phyloP scores from a whole-genome alignment of 2,113 vertebrate genomes.

The Cephalopholis sonnerati region DNA sequence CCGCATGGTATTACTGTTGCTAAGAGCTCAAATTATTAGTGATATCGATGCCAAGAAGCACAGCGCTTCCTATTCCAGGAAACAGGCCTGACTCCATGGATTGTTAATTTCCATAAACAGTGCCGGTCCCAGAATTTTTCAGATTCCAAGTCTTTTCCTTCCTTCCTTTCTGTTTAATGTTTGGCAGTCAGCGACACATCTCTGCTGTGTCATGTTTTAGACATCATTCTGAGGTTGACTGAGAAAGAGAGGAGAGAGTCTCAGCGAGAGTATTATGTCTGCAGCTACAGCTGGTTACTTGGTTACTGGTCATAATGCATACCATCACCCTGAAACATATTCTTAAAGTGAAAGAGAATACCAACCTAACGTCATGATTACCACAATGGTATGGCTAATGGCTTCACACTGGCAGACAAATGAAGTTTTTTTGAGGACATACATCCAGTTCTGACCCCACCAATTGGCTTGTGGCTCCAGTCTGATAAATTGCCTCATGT shows the following conservation, averaged over 20 bases:
- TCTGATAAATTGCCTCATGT: background rate
- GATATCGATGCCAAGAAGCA: conserved; percentile 57
- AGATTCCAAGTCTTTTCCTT: conserved; percentile 81
- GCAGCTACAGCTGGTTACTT: background rate
- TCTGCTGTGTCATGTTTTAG: conserved; percentile 57
- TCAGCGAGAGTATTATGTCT: background rate
- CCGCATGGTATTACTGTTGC: conserved; percentile 40
- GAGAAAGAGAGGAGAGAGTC: background rate
- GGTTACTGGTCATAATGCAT: background rate
- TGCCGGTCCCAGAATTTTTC: conserved; percentile 74
- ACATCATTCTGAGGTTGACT: conserved; percentile 27
- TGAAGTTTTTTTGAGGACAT: background rate
- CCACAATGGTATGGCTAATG: background rate
- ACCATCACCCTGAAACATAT: background rate
- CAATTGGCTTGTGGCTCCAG: background rate
- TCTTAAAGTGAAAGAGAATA: background rate
- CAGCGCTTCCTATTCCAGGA: conserved; percentile 77
- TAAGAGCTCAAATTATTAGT: conserved; percentile 64
- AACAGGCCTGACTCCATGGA: conserved; percentile 68
- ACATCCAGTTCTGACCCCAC: background rate
- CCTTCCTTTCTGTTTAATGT: conserved; percentile 79
- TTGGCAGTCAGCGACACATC: conserved; percentile 49
- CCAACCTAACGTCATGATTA: background rate
- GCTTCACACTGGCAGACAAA: background rate
- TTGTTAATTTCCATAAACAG: conserved; percentile 84